Evolutionary conservation across 92 coral and sea anemone genomes (phyloP).

Genomic region (Actinostola sp.): DNA sequence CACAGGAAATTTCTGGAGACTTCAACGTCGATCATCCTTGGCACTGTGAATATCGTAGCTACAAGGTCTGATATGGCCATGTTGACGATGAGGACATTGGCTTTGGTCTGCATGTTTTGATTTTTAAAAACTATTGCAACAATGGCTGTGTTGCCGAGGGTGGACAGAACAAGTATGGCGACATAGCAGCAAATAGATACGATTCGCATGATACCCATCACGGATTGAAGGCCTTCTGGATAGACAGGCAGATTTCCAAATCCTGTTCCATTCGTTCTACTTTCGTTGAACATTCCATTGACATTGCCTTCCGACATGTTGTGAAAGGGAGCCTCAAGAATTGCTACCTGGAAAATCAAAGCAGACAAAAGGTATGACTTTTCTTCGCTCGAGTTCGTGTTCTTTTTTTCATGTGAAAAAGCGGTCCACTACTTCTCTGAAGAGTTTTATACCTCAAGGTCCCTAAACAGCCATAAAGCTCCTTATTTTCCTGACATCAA

Average conservation of each 20-base stretch:
- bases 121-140: slow-evolving; percentile 10
- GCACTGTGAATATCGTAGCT: slow-evolving; percentile 21
- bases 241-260: neutral
- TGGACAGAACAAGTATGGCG: slow-evolving; percentile 9
- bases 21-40: slow-evolving; percentile 26
- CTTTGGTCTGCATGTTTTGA: slow-evolving; percentile 36
- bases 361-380: too few relatives aligned
- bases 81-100: slow-evolving; percentile 27
- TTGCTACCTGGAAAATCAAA: too few relatives aligned
- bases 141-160: slow-evolving; percentile 23
- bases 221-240: neutral
- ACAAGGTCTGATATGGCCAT: slow-evolving; percentile 46
- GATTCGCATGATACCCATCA: slow-evolving; percentile 4
- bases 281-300: neutral
- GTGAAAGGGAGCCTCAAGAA: neutral
- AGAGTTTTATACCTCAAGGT: too few relatives aligned
- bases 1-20: slow-evolving; percentile 1
- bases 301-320: too few relatives aligned
- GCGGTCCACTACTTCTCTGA: too few relatives aligned
- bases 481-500: too few relatives aligned
- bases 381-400: too few relatives aligned
- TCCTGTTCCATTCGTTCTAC: neutral
- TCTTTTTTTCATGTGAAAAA: too few relatives aligned
- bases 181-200: slow-evolving; percentile 14
- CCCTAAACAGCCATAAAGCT: too few relatives aligned